phyloP scores from a whole-genome alignment of 2,797 vertebrate species.

The Thunnus albacares region DNA sequence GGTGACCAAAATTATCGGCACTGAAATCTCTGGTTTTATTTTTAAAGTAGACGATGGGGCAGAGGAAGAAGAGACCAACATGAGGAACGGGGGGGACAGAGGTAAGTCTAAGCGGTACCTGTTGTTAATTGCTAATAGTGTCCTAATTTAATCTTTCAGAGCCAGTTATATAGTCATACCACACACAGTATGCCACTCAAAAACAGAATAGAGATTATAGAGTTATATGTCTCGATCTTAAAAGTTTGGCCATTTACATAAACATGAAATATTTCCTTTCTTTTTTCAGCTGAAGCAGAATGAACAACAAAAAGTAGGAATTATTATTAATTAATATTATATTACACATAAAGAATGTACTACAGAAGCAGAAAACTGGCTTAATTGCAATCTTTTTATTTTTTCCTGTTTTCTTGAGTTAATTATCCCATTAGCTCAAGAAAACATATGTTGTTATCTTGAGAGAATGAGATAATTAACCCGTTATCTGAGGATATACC shows the following conservation, averaged over 20 bases:
- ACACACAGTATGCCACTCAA: background rate
- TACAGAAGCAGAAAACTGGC: background rate
- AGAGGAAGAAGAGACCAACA: constrained; percentile 90
- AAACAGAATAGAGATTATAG: constrained; percentile 1
- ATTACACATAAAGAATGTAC: background rate
- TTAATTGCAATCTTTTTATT: background rate
- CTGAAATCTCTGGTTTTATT: constrained; percentile 28
- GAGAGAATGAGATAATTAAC: constrained; percentile 1
- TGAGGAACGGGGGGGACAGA: constrained; percentile 94
- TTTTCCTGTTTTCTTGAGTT: background rate
- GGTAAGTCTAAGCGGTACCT: constrained; percentile 79
- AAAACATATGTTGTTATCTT: background rate
- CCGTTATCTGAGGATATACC: background rate
- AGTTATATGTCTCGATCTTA: background rate
- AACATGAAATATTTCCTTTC: constrained; percentile 37
- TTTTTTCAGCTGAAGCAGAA: constrained; percentile 73
- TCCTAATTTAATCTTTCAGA: background rate
- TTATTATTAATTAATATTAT: constrained; percentile 49
- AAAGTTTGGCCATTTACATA: background rate
- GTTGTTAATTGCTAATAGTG: background rate
- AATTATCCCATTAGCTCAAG: background rate
- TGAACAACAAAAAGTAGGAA: constrained; percentile 69
- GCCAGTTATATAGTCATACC: background rate
- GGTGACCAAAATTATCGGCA: background rate
- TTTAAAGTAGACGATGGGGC: constrained; percentile 89